A percentile compares a stretch with the other conserved stretches of the same genome.
Conservation (phyloP, 2,888 invertebrate species). For the Lasioglossum zephyrum region DNA sequence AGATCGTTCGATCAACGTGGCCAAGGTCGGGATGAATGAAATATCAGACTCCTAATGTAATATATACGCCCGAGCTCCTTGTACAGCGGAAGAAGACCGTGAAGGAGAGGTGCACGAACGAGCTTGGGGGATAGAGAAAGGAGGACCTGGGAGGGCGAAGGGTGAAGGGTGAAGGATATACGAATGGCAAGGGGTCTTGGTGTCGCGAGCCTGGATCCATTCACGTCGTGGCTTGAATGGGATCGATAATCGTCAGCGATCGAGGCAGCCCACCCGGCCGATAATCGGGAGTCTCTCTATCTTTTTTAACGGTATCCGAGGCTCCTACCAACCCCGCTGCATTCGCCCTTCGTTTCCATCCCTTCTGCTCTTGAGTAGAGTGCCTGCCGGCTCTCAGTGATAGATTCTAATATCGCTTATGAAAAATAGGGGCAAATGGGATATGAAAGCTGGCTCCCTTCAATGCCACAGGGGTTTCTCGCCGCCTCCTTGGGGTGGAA, state of each 20-base stretch:
- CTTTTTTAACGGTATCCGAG: constrained; percentile 67
- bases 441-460: constrained; percentile 70
- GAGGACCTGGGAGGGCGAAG: background rate
- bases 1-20: constrained; percentile 43
- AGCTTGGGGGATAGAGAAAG: constrained; percentile 9
- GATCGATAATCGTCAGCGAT: constrained; percentile 78
- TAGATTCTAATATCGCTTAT: constrained; percentile 78
- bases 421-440: constrained; percentile 76
- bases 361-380: constrained; percentile 52
- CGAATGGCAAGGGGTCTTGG: constrained; percentile 53
- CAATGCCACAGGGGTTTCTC: constrained; percentile 62
- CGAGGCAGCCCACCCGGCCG: constrained; percentile 70
- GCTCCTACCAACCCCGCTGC: constrained; percentile 36
- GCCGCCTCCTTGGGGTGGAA: constrained; percentile 27
- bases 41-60: constrained; percentile 63
- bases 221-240: constrained; percentile 73
- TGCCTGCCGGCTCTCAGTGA: constrained; percentile 68
- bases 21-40: constrained; percentile 65
- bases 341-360: constrained; percentile 56
- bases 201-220: constrained; percentile 66
- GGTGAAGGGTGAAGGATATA: constrained; percentile 10
- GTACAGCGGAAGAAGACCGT: background rate
- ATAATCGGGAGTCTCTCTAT: constrained; percentile 72
- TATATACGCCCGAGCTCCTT: constrained; percentile 52
- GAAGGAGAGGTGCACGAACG: constrained; percentile 19